These are phyloP conservation scores for Taeniopygia guttata DNA, from an alignment of 2,797 vertebrate species.

Conservation along the genomic window DNA sequence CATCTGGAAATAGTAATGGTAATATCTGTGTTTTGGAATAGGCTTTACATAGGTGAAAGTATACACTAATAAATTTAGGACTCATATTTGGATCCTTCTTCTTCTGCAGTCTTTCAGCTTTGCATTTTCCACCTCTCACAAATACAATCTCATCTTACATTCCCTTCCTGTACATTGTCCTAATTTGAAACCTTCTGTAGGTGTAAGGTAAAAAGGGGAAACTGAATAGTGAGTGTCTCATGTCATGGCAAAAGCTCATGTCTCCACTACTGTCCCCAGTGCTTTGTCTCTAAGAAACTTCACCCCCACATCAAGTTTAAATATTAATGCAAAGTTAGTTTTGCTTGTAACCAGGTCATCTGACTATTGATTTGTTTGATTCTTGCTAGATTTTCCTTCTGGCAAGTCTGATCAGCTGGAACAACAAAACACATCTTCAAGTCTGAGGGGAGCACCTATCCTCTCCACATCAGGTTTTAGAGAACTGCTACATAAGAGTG, in stretches of 20 bases:
- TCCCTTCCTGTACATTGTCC: neutral
- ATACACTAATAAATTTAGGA: neutral
- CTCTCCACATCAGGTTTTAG: neutral
- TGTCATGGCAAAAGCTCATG: neutral
- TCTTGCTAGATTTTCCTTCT: neutral
- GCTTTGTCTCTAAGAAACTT: neutral
- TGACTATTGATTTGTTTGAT: neutral
- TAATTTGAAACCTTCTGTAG: neutral
- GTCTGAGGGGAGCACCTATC: neutral
- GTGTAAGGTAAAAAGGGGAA: neutral
- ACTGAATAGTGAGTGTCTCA: accelerated
- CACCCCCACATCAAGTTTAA: neutral
- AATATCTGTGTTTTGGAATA: neutral
- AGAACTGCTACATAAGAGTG: neutral
- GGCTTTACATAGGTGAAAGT: neutral
- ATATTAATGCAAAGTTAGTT: neutral
- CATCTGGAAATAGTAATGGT: neutral
- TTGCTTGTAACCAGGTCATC: neutral
- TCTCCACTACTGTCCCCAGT: neutral
- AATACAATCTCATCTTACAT: neutral
- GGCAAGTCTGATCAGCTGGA: neutral
- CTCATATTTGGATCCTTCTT: neutral
- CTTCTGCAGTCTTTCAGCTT: neutral
- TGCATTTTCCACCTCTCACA: neutral
- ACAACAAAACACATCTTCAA: accelerated